These are phyloP conservation scores for Hippocampus mohnikei DNA, from an alignment of 2,113 vertebrate genomes.

Conservation along the genomic window DNA sequence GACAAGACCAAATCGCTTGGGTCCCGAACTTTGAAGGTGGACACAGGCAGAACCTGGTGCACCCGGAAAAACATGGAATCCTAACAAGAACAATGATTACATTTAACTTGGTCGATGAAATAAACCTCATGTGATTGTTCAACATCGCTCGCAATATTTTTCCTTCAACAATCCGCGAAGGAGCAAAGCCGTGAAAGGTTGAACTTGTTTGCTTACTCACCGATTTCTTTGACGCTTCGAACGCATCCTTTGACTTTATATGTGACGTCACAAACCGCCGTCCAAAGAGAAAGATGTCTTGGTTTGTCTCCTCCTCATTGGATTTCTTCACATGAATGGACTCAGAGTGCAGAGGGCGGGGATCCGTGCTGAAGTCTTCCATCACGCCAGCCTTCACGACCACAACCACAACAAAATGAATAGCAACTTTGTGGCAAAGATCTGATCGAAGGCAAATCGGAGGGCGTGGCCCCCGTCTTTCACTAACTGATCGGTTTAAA, in stretches of 20 bases:
- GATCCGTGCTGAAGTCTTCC: constrained; percentile 59
- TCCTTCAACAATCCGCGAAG: too few species aligned
- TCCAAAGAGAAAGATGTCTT: accelerated
- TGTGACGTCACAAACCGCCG: accelerated
- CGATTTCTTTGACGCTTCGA: constrained; percentile 78
- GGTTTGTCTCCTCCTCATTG: accelerated
- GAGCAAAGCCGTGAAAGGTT: not conserved
- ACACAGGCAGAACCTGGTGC: constrained; percentile 81
- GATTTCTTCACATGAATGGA: not conserved
- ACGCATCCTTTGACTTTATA: constrained; percentile 57
- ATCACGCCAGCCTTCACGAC: constrained; percentile 71
- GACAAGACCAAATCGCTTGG: constrained; percentile 77
- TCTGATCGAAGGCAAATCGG: too few species aligned
- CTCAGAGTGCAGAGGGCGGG: constrained; percentile 18
- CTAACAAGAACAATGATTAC: constrained; percentile 46
- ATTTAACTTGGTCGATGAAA: not conserved
- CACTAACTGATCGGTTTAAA: too few species aligned
- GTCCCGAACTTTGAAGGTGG: constrained; percentile 79
- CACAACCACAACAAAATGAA: not conserved
- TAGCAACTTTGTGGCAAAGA: not conserved
- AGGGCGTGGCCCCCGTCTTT: too few species aligned
- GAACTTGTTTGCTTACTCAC: constrained; percentile 48
- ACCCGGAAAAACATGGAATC: constrained; percentile 86
- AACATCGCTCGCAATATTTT: too few species aligned
- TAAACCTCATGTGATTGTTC: not conserved